phyloP scores from a whole-genome alignment of 2,888 invertebrate genomes.

The Agonopterix subpropinquella region DNA sequence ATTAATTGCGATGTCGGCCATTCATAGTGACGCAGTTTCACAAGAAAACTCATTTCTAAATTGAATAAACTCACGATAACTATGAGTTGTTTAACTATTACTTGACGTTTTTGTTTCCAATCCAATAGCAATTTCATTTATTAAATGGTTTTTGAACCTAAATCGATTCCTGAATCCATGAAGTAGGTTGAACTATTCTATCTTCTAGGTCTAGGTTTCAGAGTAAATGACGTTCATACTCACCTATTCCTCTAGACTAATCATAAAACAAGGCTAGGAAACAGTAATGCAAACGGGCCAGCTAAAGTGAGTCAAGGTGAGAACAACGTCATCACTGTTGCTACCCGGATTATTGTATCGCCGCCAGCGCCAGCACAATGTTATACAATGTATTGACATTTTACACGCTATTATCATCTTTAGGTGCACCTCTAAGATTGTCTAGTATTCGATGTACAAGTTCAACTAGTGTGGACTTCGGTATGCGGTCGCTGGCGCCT shows the following conservation, averaged over 20 bases:
- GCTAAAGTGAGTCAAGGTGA: constrained; percentile 71
- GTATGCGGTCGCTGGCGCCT: constrained; percentile 34
- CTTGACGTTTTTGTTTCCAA: no score
- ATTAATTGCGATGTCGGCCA: constrained; percentile 53
- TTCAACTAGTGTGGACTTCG: not conserved
- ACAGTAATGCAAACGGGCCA: constrained; percentile 57
- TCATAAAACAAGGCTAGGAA: constrained; percentile 47
- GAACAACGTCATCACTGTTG: constrained; percentile 58
- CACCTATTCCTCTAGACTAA: constrained; percentile 28
- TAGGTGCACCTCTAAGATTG: constrained; percentile 3
- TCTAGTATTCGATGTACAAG: constrained; percentile 18
- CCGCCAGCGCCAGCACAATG: constrained; percentile 4
- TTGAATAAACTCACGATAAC: constrained; percentile 5
- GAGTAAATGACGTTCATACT: not conserved
- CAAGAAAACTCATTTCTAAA: constrained; percentile 29
- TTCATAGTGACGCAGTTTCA: constrained; percentile 42
- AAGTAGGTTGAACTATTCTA: no score
- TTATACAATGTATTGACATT: constrained; percentile 2
- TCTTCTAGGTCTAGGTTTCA: no score
- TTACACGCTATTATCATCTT: constrained; percentile 8
- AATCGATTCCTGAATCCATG: no score
- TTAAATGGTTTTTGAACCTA: no score
- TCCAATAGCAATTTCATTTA: no score
- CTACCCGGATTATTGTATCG: constrained; percentile 48
- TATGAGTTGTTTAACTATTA: not conserved